Conservation (phyloP, 2,113 vertebrate genomes). For the Mugil cephalus region DNA sequence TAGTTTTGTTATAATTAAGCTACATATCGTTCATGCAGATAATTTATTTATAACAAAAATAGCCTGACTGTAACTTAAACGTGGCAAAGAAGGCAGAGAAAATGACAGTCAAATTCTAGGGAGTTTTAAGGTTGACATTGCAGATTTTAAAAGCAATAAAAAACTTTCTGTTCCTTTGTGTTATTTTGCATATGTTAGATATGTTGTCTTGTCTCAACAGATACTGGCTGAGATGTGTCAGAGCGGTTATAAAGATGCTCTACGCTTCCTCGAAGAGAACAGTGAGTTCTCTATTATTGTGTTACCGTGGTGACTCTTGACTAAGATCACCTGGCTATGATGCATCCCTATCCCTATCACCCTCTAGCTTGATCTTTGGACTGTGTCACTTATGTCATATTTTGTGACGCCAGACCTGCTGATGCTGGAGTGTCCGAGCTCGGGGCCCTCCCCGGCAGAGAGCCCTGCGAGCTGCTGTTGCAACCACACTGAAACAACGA, state of each 20-base stretch:
- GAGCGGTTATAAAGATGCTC: constrained; percentile 90
- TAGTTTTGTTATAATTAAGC: no score
- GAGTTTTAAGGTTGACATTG: no score
- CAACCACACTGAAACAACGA: constrained; percentile 44
- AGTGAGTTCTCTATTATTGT: constrained; percentile 80
- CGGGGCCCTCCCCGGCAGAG: constrained; percentile 58
- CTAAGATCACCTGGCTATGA: neutral
- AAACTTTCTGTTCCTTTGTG: no score
- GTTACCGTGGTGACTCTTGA: neutral
- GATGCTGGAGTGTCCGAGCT: constrained; percentile 56
- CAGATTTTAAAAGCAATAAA: no score
- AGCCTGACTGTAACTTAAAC: no score
- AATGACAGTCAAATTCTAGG: no score
- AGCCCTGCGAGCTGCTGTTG: constrained; percentile 34
- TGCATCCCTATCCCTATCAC: neutral
- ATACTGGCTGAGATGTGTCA: constrained; percentile 90
- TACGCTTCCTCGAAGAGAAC: constrained; percentile 89
- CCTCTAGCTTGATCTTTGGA: neutral
- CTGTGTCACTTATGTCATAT: constrained; percentile 8
- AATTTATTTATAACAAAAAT: no score
- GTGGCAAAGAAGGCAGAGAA: no score
- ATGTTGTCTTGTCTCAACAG: constrained; percentile 70
- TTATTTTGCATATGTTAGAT: neutral
- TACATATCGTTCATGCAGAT: no score
- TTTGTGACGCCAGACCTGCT: constrained; percentile 83